phyloP scores from a whole-genome alignment of 2,888 invertebrate species.

The Andrena trimmerana region DNA sequence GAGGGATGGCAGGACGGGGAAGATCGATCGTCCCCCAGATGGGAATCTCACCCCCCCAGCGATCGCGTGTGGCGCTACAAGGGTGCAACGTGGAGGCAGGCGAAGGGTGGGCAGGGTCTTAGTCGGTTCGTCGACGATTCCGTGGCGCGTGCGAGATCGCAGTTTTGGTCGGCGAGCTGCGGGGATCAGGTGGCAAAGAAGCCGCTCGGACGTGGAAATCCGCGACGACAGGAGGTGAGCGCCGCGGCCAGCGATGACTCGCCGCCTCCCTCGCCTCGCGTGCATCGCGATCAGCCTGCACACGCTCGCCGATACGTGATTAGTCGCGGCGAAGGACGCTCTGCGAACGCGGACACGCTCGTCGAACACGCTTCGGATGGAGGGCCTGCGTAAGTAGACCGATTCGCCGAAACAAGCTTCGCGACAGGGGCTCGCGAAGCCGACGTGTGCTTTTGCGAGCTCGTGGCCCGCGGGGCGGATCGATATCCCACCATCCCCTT shows the following conservation, averaged over 20 bases:
- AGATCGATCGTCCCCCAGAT: constrained; percentile 33
- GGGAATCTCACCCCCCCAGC: constrained; percentile 32
- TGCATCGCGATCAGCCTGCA: constrained; percentile 20
- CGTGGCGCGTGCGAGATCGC: constrained; percentile 13
- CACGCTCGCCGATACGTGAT: constrained; percentile 51
- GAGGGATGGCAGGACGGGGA: constrained; percentile 37
- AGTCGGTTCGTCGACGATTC: constrained; percentile 12
- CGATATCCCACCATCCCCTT: constrained; percentile 53
- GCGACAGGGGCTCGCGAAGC: not conserved
- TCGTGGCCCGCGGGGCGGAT: constrained; percentile 21
- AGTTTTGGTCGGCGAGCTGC: constrained; percentile 29
- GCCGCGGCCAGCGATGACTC: constrained; percentile 36
- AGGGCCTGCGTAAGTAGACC: constrained; percentile 57
- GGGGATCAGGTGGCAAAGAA: constrained; percentile 4
- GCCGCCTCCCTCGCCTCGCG: constrained; percentile 17
- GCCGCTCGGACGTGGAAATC: constrained; percentile 14
- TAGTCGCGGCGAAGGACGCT: constrained; percentile 18
- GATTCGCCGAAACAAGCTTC: too few relatives aligned
- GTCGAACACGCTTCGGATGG: constrained; percentile 9
- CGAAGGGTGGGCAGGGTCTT: constrained; percentile 42
- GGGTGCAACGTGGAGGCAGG: not conserved
- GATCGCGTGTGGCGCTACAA: constrained; percentile 14
- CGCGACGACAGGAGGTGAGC: not conserved
- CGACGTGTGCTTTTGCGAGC: not conserved
- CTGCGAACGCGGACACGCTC: constrained; percentile 17